phyloP scores from a whole-genome alignment of 1,140 invertebrate genomes.

The Diorhabda carinulata region DNA sequence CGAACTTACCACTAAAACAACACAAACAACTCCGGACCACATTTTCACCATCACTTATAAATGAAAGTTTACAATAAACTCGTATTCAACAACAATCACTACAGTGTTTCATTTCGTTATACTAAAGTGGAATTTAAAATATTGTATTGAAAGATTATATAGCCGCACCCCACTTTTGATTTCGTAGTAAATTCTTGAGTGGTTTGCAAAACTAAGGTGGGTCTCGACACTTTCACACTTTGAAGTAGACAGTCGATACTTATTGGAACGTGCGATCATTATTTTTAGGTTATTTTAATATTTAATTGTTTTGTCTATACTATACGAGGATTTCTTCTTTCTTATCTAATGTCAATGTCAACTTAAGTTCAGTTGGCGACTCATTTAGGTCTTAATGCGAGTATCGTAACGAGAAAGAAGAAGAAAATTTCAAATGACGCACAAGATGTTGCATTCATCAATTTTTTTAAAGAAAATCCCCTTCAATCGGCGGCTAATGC shows the following conservation, averaged over 20 bases:
- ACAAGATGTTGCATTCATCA: too few species aligned
- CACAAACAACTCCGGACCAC: background rate
- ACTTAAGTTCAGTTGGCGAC: too few species aligned
- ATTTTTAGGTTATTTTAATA: too few species aligned
- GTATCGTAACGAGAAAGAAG: too few species aligned
- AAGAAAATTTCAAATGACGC: too few species aligned
- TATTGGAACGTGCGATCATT: too few species aligned
- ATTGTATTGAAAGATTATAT: background rate
- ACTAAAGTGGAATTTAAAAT: background rate
- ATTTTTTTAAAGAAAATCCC: too few species aligned
- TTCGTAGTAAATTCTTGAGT: background rate
- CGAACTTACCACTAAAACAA: background rate
- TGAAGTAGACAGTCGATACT: background rate
- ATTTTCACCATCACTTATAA: background rate
- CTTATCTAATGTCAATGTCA: too few species aligned
- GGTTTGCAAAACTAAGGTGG: constrained; percentile 1
- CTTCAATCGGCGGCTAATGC: too few species aligned
- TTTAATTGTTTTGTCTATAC: too few species aligned
- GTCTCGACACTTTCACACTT: background rate
- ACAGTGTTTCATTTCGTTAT: background rate
- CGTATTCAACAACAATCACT: background rate
- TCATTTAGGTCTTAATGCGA: too few species aligned
- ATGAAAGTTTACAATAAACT: background rate
- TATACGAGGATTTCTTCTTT: too few species aligned
- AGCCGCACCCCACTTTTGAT: background rate